A percentile compares a stretch with the other conserved stretches of the same genome.
Conservation (phyloP, 1,140 invertebrate genomes). For the Paramacrobiotus metropolitanus region DNA sequence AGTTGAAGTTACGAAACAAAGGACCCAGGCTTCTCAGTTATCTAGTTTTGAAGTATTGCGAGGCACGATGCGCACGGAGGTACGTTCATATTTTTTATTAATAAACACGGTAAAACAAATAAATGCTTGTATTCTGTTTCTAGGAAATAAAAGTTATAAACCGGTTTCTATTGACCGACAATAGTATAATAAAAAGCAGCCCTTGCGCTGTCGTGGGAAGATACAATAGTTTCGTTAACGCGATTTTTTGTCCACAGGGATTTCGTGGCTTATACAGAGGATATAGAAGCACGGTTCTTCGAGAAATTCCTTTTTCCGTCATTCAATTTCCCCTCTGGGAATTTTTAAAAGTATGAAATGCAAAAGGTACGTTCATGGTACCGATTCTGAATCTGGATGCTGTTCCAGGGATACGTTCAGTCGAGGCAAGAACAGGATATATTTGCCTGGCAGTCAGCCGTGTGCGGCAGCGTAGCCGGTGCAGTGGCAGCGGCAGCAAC, state of each 20-base stretch:
- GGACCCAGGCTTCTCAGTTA: slow-evolving; percentile 48
- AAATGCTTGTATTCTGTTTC: too few species aligned
- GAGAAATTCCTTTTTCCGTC: slow-evolving; percentile 83
- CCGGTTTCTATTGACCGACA: too few species aligned
- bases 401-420: neutral
- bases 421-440: neutral
- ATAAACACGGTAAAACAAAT: too few species aligned
- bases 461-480: slow-evolving; percentile 58
- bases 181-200: too few species aligned
- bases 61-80: too few species aligned
- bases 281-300: slow-evolving; percentile 57
- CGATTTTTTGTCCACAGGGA: slow-evolving; percentile 20
- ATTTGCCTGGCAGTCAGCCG: slow-evolving; percentile 20
- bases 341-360: slow-evolving; percentile 38
- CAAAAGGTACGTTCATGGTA: slow-evolving; percentile 27
- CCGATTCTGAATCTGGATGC: too few species aligned
- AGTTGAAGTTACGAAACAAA: slow-evolving; percentile 79
- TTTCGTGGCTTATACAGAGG: slow-evolving; percentile 58
- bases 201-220: too few species aligned
- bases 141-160: too few species aligned
- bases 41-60: too few species aligned
- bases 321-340: slow-evolving; percentile 93
- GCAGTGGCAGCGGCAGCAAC: slow-evolving; percentile 55
- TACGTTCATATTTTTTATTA: too few species aligned
- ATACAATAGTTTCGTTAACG: too few species aligned